Conservation (phyloP, 2,113 vertebrate species). For the Entelurus aequoreus region DNA sequence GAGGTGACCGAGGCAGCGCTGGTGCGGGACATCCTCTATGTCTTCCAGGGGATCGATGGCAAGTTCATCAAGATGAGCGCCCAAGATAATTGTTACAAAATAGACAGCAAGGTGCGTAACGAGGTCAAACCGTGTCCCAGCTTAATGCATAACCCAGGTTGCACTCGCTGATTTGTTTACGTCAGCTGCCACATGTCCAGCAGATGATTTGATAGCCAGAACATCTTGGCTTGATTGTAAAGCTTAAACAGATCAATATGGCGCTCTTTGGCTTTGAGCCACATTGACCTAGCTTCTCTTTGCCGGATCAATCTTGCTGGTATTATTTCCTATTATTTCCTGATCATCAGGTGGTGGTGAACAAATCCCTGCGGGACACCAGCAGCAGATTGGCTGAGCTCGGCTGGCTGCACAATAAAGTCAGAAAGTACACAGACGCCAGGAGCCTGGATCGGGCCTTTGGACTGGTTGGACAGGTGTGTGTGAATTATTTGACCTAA, state of each 20-base stretch:
- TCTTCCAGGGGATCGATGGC: slow-evolving; percentile 98
- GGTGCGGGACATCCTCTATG: slow-evolving; percentile 93
- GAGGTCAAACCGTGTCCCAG: not conserved
- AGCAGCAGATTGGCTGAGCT: slow-evolving; percentile 85
- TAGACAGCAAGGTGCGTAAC: slow-evolving; percentile 83
- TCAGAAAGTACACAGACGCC: slow-evolving; percentile 91
- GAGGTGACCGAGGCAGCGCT: slow-evolving; percentile 86
- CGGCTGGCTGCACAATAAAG: slow-evolving; percentile 97
- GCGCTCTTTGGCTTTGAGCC: slow-evolving; percentile 42
- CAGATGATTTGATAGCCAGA: slow-evolving; percentile 16
- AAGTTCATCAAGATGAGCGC: slow-evolving; percentile 91
- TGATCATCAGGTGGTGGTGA: slow-evolving; percentile 78
- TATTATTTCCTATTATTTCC: not conserved
- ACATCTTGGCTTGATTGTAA: slow-evolving; percentile 22
- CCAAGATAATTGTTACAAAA: slow-evolving; percentile 89
- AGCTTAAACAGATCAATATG: slow-evolving; percentile 53
- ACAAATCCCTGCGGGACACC: slow-evolving; percentile 86
- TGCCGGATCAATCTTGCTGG: slow-evolving; percentile 5
- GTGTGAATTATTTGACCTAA: not conserved
- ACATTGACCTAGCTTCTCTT: slow-evolving; percentile 21
- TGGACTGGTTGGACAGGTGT: slow-evolving; percentile 94
- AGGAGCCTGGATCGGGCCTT: slow-evolving; percentile 91
- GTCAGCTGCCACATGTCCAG: not conserved
- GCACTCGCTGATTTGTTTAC: not conserved
- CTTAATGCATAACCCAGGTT: not conserved